phyloP scores from a whole-genome alignment of 2,797 vertebrate genomes.

The Florisuga fusca region DNA sequence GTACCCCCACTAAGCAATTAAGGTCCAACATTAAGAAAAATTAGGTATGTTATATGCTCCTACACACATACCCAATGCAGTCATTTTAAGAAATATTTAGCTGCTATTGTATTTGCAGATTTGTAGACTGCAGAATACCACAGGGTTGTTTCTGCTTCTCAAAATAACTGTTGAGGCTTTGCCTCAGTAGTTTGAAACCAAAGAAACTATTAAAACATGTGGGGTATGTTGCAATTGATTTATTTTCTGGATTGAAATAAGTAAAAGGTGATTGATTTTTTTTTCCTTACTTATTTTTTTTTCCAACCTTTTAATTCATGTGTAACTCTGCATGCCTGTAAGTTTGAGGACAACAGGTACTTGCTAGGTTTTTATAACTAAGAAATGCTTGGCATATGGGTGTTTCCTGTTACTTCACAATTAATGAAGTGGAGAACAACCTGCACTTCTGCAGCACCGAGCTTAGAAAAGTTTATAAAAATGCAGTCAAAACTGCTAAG shows the following conservation, averaged over 20 bases:
- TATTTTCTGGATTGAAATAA: not conserved
- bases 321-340: not conserved
- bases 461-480: not conserved
- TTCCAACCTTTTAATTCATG: accelerated
- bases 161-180: not conserved
- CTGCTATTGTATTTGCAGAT: not conserved
- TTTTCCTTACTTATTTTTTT: not conserved
- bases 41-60: not conserved
- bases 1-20: not conserved
- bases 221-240: not conserved
- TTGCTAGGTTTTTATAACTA: not conserved
- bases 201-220: not conserved
- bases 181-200: not conserved
- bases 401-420: not conserved
- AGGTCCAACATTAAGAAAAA: not conserved
- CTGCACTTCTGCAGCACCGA: not conserved
- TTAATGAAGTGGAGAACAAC: not conserved
- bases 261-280: not conserved
- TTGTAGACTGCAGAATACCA: not conserved
- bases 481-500: not conserved
- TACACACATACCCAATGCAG: not conserved
- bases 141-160: not conserved
- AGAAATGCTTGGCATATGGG: not conserved
- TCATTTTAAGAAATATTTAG: not conserved
- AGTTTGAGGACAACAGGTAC: not conserved